These are phyloP conservation scores for Sebastes elongatus DNA, from an alignment of 2,797 vertebrate genomes.

Conservation along the genomic window DNA sequence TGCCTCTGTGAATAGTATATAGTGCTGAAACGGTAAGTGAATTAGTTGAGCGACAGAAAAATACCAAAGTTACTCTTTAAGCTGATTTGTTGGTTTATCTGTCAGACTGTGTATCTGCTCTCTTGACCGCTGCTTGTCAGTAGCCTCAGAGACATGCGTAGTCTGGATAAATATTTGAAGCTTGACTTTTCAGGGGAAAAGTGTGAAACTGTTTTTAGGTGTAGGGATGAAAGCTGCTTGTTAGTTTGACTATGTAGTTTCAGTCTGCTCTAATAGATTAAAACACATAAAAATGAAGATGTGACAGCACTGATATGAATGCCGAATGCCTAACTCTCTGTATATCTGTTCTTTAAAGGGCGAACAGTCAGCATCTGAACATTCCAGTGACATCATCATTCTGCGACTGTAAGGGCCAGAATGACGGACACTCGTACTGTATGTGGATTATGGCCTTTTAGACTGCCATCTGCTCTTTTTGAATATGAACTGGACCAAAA, in stretches of 20 bases:
- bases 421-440: not conserved
- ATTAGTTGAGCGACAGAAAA: too few relatives aligned
- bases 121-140: constrained; percentile 31
- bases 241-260: not conserved
- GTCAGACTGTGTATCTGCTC: constrained; percentile 16
- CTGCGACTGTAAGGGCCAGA: not conserved
- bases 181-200: constrained; percentile 24
- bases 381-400: constrained; percentile 31
- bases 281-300: not conserved
- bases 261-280: not conserved
- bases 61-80: not conserved
- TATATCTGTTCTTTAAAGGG: constrained; percentile 41
- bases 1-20: too few relatives aligned
- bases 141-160: constrained; percentile 4
- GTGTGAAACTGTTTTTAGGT: constrained; percentile 17
- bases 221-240: not conserved
- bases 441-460: not conserved
- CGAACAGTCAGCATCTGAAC: constrained; percentile 6
- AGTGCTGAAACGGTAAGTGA: too few relatives aligned
- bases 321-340: not conserved
- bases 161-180: constrained; percentile 39
- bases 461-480: constrained; percentile 6
- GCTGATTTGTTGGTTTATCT: not conserved
- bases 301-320: not conserved
- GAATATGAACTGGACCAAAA: constrained; percentile 34